Evolutionary conservation across 1,140 invertebrate species (phyloP).

Genomic region (Contarinia nasturtii): DNA sequence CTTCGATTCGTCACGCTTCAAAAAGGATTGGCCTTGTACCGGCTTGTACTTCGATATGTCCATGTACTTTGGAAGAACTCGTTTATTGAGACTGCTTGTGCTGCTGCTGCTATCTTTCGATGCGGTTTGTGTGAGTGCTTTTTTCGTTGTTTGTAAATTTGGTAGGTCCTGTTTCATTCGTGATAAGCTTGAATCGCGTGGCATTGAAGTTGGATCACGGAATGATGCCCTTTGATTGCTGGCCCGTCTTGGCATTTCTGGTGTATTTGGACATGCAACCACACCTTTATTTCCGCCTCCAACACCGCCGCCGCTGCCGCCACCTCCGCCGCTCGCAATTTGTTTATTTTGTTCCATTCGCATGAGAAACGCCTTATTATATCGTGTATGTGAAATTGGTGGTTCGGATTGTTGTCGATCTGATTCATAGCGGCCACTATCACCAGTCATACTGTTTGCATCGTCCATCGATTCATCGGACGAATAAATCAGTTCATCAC

Average conservation of each 20-base stretch:
- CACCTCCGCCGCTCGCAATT: slow-evolving; percentile 15
- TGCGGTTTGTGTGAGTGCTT: slow-evolving; percentile 11
- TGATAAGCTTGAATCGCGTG: slow-evolving; percentile 20
- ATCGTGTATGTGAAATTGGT: slow-evolving; percentile 28
- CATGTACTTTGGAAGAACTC: slow-evolving; percentile 26
- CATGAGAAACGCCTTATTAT: slow-evolving; percentile 30
- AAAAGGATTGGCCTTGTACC: slow-evolving; percentile 27
- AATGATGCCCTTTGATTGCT: slow-evolving; percentile 7
- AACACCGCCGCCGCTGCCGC: slow-evolving; percentile 12
- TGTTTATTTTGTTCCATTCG: slow-evolving; percentile 23
- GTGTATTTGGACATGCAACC: slow-evolving; percentile 29
- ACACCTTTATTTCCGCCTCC: slow-evolving; percentile 15
- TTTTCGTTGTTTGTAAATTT: slow-evolving; percentile 18
- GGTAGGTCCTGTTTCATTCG: slow-evolving; percentile 20
- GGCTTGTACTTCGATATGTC: slow-evolving; percentile 37
- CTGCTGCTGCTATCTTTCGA: neutral
- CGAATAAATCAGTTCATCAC: neutral
- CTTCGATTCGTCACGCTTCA: slow-evolving; percentile 33
- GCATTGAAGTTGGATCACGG: slow-evolving; percentile 17
- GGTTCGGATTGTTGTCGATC: neutral
- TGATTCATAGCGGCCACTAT: neutral
- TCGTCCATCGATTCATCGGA: slow-evolving; percentile 9
- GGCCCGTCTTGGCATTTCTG: slow-evolving; percentile 25
- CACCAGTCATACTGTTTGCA: neutral
- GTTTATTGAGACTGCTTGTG: slow-evolving; percentile 5